Evolutionary conservation across 2,888 invertebrate genomes (phyloP).

Genomic region (Nesidiocoris tenuis): DNA sequence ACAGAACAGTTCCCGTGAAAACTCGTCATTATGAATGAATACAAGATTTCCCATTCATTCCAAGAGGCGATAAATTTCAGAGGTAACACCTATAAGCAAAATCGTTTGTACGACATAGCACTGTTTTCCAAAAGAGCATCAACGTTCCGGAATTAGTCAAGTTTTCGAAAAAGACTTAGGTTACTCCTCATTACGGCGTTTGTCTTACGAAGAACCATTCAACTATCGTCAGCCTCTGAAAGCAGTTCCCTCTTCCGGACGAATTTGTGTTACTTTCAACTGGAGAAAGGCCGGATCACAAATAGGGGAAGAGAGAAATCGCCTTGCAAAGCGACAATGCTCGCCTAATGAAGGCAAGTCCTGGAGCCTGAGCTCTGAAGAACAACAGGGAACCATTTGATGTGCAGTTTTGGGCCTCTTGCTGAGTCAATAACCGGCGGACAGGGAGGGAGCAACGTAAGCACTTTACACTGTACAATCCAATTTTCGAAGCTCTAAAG

Average conservation of each 20-base stretch:
- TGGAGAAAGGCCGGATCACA: slow-evolving; percentile 28
- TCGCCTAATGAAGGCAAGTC: slow-evolving; percentile 29
- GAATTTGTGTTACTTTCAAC: slow-evolving; percentile 10
- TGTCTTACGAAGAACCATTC: background rate
- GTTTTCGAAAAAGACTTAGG: too few species aligned
- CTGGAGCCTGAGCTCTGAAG: slow-evolving; percentile 28
- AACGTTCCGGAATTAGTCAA: too few species aligned
- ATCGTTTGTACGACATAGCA: too few species aligned
- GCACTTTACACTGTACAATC: slow-evolving; percentile 36
- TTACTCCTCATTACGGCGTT: background rate
- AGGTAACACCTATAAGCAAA: too few species aligned
- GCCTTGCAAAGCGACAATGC: slow-evolving; percentile 35
- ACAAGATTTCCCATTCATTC: too few species aligned
- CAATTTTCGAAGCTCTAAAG: slow-evolving; percentile 31
- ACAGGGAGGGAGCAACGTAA: slow-evolving; percentile 21
- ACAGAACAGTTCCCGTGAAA: too few species aligned
- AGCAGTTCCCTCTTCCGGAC: too few species aligned
- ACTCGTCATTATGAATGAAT: too few species aligned
- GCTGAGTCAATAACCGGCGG: slow-evolving; percentile 37
- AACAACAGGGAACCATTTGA: slow-evolving; percentile 41
- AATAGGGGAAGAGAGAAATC: slow-evolving; percentile 33
- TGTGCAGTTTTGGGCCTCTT: slow-evolving; percentile 42
- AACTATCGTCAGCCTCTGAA: background rate
- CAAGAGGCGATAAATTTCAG: too few species aligned
- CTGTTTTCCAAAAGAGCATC: too few species aligned